Evolutionary conservation across 1,140 invertebrate genomes (phyloP), one percentile per base, ranked within the genome.

Genomic region (Lysiphlebus fabarum): DNA sequence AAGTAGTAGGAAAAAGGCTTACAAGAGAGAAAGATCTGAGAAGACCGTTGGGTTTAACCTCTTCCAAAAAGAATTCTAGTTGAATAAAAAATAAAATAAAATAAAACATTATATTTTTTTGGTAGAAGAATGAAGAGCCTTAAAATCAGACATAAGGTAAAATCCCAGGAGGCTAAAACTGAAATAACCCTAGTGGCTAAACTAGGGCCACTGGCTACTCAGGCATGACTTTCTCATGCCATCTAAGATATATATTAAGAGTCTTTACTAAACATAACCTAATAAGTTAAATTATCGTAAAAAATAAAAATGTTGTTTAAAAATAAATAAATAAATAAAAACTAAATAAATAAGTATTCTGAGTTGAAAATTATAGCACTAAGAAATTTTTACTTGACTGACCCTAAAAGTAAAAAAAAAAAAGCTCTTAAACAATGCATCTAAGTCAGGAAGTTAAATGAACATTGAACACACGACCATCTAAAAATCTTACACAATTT

Each of bases 121-220:
- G 34, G 17, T 45, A 11, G 12, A 9, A 17, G 54, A 26, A 43
- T 36, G 61, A 64, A 67, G 71, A 69, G 72, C 17, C 17, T 74
- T 70, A 67, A 71, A 74, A 74, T 74, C 73, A 71, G 66, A 66
- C 72, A 69, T 72, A 69, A 71, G 68, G 66, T 63, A 59, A 63
- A 33, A 56, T 68, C 72, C 64, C 66, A 53, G 51, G 68, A 59
- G 70, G 66, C 65, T 63, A 66, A 67, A 72, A 72, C 62, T 71
- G 47, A 64, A 65, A 66, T 66, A 67, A 63, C 61, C 57, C 62
- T 63, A 37, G 36, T 37, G 12, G 26, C 34, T 40, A 57, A 57
- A 44, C 12, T 11, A 11, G 14, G 12, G 40, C 7, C 12, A 38
- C 11, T 41, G 43, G 36, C 45, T 37, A 49, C 11, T 57, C 14